Percentiles rank a stretch among this genome's conserved stretches.
These are phyloP conservation scores for Euleptes europaea DNA, from an alignment of 2,113 vertebrate species.

Conservation along the genomic window DNA sequence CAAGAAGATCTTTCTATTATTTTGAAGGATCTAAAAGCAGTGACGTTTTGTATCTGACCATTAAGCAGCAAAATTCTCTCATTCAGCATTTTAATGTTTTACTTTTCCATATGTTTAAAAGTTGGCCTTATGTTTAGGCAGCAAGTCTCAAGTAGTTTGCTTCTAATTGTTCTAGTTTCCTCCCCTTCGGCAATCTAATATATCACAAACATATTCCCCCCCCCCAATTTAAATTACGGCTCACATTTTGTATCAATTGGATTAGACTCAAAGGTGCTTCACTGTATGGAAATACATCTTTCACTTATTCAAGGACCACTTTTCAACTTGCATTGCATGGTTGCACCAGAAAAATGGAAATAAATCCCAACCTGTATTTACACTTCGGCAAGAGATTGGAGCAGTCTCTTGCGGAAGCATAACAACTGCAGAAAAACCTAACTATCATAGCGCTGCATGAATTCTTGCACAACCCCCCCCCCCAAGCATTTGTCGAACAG, in stretches of 20 bases:
- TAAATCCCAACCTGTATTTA: no score
- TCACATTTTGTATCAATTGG: not conserved
- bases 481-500: no score
- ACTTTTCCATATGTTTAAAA: not conserved
- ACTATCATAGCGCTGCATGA: no score
- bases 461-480: no score
- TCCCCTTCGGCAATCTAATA: not conserved
- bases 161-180: not conserved
- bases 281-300: no score
- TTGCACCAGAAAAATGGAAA: no score
- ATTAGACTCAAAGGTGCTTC: no score
- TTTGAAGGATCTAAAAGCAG: not conserved
- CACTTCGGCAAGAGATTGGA: no score
- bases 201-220: not conserved
- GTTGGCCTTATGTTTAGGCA: not conserved
- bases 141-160: not conserved
- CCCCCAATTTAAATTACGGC: not conserved
- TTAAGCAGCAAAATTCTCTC: not conserved
- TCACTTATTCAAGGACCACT: no score
- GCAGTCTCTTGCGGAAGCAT: no score
- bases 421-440: no score
- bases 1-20: not conserved
- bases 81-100: not conserved
- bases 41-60: conserved; percentile 17
- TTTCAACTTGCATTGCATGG: no score